Evolutionary conservation across 2,797 vertebrate species (phyloP), one percentile per base, ranked within the genome.

Genomic region (Falco columbarius): DNA sequence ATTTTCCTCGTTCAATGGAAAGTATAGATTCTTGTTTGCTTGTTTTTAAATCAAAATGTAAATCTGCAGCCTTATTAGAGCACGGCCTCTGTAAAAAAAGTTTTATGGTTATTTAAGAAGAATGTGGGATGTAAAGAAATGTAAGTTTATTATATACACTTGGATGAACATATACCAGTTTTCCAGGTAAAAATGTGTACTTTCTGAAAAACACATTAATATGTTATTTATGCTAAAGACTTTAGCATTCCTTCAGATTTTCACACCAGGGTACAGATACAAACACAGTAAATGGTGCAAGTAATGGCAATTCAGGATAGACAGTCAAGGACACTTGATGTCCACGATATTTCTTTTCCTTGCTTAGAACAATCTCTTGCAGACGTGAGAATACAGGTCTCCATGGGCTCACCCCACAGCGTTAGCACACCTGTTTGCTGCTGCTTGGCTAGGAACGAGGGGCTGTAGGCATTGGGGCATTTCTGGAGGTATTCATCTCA

Each of bases 41-140:
- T 86, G 51, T 36, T 93, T 94, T 72, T 58, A 80, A 94, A 84
- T 79, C 51, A 38, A 83, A 90, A 38, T 20, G 17, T 77, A 81
- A 65, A 76, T 75, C 80, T 81, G 58, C 36, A 72, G 5, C 75
- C n/a, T 81, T 68, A 76, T 79, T 83, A 56, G 32, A 88, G 12
- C 40, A 8, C 36, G 22, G 44, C 9, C 22, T 81, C 40, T 79
- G 32, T 65, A 56, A 81, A 40, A 40, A 81, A 84, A 70, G 2
- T 52, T 86, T 93, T 90, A 82, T 80, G 67, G n/a, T 67, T 90
- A 83, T 93, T 94, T 76, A 91, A 91, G 51, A 90, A 59, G 36
- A 88, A 86, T 15, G 23, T 9, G 20, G 24, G 34, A 38, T 76
- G 30, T 70, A 82, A 84, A 88, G 38, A 90, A 58, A 24, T 27